Base-by-base conservation (phyloP, 1,140 invertebrate species). In the Drosophila watanabei region DNA sequence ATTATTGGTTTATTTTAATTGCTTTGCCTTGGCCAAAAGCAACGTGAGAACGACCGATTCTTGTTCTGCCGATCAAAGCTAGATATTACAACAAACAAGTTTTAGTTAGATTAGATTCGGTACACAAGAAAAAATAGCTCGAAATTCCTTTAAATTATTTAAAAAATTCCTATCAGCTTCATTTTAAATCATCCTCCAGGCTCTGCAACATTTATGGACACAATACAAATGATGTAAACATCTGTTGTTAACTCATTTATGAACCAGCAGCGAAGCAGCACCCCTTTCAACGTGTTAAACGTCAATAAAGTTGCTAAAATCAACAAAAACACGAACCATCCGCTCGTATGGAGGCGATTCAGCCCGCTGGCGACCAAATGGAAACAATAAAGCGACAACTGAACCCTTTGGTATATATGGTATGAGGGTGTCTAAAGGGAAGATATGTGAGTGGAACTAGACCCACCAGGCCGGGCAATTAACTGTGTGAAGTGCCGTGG, bases 281-380 rank as follows among this genome's bases (percentile, higher is more conserved):
- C 45, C 59, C 33, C 73, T 59, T 24, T 60, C 54, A 73, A 88
- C 73, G 85, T 89, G 85, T 85, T 88, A 88, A 88, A 89, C 78
- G 85, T 88, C 85, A 89, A 89, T 89, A 81, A 84, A 84, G 73
- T 89, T 88, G 85, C 85, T 77, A 88, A 88, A 89, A 89, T 88
- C 84, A 89, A 84, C 85, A 88, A 78, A 41, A 84, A 71, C 48
- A 80, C 45, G 20, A 43, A 33, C 52, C 68, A 72, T 61, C 70
- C 45, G 43, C 16, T 41, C 65, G 49, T 35, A 72, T 71, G 45
- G 45, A 71, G 70, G 66, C 51, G 33, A 70, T 14, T 58, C 51
- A 72, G 35, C 81, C 85, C 85, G 85, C 85, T 85, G 70, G 73
- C 81, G 52, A 60, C 85, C 85, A 88, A 81, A 75, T 85, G 86